phyloP scores from a whole-genome alignment of 2,113 vertebrate species.

The Rhinolophus ferrumequinum region DNA sequence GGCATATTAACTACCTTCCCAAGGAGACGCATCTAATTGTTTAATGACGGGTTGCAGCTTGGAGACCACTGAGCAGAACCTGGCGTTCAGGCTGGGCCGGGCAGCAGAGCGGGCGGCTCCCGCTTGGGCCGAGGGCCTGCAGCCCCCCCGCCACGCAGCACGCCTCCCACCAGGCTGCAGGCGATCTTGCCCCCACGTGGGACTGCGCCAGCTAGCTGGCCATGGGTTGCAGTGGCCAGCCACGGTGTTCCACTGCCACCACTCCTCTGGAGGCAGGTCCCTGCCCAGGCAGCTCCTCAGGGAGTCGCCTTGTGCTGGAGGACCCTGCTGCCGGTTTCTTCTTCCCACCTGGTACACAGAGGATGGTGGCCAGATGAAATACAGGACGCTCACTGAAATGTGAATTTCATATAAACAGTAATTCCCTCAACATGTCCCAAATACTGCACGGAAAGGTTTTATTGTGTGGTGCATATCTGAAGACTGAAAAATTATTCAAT shows the following conservation, averaged over 20 bases:
- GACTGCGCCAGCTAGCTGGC: fast-evolving
- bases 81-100: slow-evolving; percentile 9
- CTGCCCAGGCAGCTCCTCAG: fast-evolving
- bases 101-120: not conserved
- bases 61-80: not conserved
- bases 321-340: not conserved
- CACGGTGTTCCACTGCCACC: fast-evolving
- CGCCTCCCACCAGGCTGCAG: not conserved
- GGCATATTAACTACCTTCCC: not conserved
- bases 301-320: not conserved
- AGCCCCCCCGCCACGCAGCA: fast-evolving
- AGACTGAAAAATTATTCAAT: not conserved
- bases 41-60: slow-evolving; percentile 6
- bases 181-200: not conserved
- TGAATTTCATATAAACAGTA: not conserved
- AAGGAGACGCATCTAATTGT: not conserved
- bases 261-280: not conserved
- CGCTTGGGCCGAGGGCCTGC: fast-evolving
- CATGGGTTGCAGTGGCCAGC: fast-evolving
- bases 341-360: not conserved
- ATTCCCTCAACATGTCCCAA: not conserved
- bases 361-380: not conserved
- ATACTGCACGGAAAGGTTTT: not conserved
- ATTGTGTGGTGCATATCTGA: not conserved
- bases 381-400: not conserved